Conservation (phyloP, 2,888 invertebrate species). For the Steromphala cineraria region DNA sequence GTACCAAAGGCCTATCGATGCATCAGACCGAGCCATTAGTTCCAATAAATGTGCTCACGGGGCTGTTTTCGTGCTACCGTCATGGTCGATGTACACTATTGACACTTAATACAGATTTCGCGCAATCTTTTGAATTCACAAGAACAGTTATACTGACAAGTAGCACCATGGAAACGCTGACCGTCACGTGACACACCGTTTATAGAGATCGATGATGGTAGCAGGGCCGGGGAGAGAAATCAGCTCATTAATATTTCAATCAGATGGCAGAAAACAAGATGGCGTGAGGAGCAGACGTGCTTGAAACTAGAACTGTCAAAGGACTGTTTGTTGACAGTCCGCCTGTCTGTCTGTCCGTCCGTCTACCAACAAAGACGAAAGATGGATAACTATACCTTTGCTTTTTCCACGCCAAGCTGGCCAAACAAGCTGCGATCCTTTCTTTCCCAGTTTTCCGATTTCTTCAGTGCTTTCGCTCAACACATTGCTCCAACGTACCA, state of each 20-base stretch:
- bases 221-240: neutral
- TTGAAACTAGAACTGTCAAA: neutral
- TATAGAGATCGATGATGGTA: neutral
- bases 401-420: constrained; percentile 70
- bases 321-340: neutral
- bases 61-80: too few species aligned
- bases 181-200: neutral
- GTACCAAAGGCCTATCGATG: too few species aligned
- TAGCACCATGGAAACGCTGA: neutral
- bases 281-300: neutral
- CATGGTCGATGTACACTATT: too few species aligned
- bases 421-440: constrained; percentile 70
- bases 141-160: too few species aligned
- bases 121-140: too few species aligned
- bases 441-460: constrained; percentile 84
- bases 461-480: constrained; percentile 96
- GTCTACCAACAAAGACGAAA: neutral
- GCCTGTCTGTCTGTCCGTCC: neutral
- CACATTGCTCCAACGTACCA: constrained; percentile 97
- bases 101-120: too few species aligned
- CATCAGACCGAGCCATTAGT: too few species aligned
- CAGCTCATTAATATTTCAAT: constrained; percentile 18
- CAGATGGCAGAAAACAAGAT: constrained; percentile 9
- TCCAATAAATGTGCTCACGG: too few species aligned
- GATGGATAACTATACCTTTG: constrained; percentile 55